Base-by-base conservation (phyloP, 2,888 invertebrate genomes). In the Cryptocheilus praepositus region DNA sequence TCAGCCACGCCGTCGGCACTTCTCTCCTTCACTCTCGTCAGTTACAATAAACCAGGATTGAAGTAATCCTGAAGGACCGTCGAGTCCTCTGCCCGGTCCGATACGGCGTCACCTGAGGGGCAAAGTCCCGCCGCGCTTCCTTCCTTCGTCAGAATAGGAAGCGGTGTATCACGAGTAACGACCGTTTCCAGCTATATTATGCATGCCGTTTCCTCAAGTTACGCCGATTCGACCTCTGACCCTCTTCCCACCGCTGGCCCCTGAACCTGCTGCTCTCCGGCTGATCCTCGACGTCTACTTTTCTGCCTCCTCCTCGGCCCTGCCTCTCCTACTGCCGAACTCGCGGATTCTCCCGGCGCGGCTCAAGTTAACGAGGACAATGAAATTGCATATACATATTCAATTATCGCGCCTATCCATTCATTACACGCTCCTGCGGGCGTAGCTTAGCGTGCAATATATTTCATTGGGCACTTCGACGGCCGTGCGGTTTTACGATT, bases 31-130 rank as follows among this genome's bases (percentile, higher is more conserved):
- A 1, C 18, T 13, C 49, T 49, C 49, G 49, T 36, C 69, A 62
- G 71, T 71, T 71, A 71, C 76, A 73, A 74, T 78, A 78, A 78
- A 76, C 71, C 73, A 63, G 70, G 73, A 76, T 78, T 69, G 71
- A 70, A 78, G 72, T 77, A 70, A 76, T 76, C 73, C 71, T 61
- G 64, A 54, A 64, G 64, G 60, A 61, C 64, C 49, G 62, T 49
- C 52, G 53, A 63, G 56, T 65, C 55, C 28, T 45, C 52, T 62
- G 61, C 49, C 52, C 53, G 64, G 51, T 51, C 64, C 68, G 69
- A 74, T 70, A 65, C 46, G 44, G 49, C 53, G 60, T 16, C 46
- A 56, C 43, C 36, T 36, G 36, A 7, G 8, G 36, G 45, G 44
- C 51, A 51, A 28, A 16, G 25, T 46, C 45, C 16, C 44, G 44